phyloP scores from a whole-genome alignment of 2,113 vertebrate genomes.

The Felis catus region DNA sequence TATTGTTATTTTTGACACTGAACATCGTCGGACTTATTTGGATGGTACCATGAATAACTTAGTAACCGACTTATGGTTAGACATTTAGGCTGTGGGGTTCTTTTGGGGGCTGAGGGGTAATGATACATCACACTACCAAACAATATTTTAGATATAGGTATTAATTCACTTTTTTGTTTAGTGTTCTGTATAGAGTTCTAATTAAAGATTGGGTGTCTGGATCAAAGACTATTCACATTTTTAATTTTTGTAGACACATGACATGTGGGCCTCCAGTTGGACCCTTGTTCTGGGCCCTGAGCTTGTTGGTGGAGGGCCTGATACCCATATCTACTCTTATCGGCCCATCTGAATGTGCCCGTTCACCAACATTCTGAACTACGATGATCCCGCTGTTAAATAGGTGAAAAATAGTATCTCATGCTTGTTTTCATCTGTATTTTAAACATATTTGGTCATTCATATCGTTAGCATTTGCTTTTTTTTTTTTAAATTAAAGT shows the following conservation, averaged over 20 bases:
- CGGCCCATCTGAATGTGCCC: not conserved
- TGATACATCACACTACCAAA: not conserved
- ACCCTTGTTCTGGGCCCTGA: not conserved
- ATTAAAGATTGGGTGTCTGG: not conserved
- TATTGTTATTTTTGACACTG: constrained; percentile 30
- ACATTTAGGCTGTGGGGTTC: not conserved
- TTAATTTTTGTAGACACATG: not conserved
- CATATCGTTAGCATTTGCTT: too few species aligned
- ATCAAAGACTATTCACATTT: not conserved
- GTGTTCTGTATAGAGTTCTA: not conserved
- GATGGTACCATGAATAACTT: not conserved
- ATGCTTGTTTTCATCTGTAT: not conserved
- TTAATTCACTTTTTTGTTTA: not conserved
- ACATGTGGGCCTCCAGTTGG: too few species aligned
- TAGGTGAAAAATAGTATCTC: not conserved
- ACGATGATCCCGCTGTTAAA: not conserved
- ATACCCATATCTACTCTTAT: not conserved
- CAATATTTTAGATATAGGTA: not conserved
- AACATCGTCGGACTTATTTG: not conserved
- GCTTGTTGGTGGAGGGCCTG: not conserved
- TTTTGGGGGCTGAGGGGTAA: fast-evolving
- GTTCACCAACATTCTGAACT: not conserved
- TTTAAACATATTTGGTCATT: not conserved
- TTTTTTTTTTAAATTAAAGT: not conserved
- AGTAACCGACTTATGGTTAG: not conserved